Evolutionary conservation across 53 echinoderm and acorn worm genomes (phyloP).

Genomic region (Arbacia lixula): DNA sequence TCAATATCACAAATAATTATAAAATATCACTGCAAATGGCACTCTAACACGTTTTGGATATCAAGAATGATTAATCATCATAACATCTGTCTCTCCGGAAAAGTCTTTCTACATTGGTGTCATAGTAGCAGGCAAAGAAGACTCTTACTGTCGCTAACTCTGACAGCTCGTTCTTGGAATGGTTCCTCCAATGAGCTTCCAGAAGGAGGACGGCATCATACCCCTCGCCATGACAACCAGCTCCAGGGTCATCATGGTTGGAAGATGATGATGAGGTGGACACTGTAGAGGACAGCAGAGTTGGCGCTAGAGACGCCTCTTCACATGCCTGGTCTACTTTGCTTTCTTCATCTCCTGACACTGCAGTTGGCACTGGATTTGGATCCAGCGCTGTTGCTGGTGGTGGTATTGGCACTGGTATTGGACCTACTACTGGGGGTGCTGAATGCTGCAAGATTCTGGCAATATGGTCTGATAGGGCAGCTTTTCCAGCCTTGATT

Average conservation of each 20-base stretch:
- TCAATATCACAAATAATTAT: too few relatives aligned
- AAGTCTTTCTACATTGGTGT: too few relatives aligned
- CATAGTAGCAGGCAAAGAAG: too few relatives aligned
- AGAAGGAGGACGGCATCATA: constrained; percentile 72
- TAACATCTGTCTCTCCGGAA: too few relatives aligned
- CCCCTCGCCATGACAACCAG: constrained; percentile 33
- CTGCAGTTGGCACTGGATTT: constrained; percentile 25
- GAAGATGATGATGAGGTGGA: not conserved
- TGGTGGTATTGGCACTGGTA: not conserved
- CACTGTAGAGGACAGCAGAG: not conserved
- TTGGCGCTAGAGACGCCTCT: too few relatives aligned
- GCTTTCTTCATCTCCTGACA: not conserved
- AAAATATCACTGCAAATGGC: too few relatives aligned
- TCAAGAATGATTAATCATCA: too few relatives aligned
- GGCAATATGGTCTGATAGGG: not conserved
- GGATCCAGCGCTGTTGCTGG: not conserved
- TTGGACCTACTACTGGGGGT: not conserved
- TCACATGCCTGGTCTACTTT: too few relatives aligned
- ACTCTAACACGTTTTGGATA: too few relatives aligned
- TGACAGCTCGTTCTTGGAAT: constrained; percentile 60
- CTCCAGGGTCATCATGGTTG: not conserved
- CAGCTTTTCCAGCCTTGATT: constrained; percentile 53
- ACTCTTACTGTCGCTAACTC: constrained; percentile 68
- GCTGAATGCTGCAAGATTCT: not conserved
- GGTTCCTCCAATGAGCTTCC: constrained; percentile 73